Evolutionary conservation across 2,113 vertebrate species (phyloP).

Genomic region (Uropsilus gracilis): DNA sequence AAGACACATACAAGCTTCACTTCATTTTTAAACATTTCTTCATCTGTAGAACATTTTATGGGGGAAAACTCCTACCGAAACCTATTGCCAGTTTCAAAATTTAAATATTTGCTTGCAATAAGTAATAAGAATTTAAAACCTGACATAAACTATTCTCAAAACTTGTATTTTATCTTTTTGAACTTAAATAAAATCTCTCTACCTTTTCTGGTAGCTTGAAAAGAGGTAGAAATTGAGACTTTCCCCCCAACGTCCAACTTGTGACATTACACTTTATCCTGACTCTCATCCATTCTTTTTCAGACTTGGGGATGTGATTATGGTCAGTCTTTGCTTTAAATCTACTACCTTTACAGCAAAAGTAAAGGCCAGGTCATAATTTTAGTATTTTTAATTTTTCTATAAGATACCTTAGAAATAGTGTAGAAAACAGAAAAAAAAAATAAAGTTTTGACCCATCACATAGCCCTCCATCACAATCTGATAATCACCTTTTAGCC

Average conservation of each 20-base stretch:
- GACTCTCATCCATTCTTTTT: not conserved
- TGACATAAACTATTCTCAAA: constrained; percentile 22
- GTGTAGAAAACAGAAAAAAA: not conserved
- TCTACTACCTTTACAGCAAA: constrained; percentile 43
- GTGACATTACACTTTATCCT: constrained; percentile 13
- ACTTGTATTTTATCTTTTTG: constrained; percentile 1
- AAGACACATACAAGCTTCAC: not conserved
- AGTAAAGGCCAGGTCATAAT: not conserved
- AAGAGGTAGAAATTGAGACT: not conserved
- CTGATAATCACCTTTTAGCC: not conserved
- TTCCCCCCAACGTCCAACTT: not conserved
- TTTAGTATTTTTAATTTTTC: constrained; percentile 10
- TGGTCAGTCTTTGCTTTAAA: not conserved
- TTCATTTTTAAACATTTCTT: constrained; percentile 44
- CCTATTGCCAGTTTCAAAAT: constrained; percentile 33
- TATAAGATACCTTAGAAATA: not conserved
- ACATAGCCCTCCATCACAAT: not conserved
- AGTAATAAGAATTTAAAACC: constrained; percentile 33
- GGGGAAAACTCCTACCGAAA: constrained; percentile 27
- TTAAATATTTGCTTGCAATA: constrained; percentile 25
- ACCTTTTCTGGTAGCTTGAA: not conserved
- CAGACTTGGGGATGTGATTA: not conserved
- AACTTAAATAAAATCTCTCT: constrained; percentile 17
- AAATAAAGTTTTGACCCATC: not conserved
- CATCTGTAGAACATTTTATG: constrained; percentile 41